Conservation (phyloP, 1,140 invertebrate genomes). For the Solen grandis region DNA sequence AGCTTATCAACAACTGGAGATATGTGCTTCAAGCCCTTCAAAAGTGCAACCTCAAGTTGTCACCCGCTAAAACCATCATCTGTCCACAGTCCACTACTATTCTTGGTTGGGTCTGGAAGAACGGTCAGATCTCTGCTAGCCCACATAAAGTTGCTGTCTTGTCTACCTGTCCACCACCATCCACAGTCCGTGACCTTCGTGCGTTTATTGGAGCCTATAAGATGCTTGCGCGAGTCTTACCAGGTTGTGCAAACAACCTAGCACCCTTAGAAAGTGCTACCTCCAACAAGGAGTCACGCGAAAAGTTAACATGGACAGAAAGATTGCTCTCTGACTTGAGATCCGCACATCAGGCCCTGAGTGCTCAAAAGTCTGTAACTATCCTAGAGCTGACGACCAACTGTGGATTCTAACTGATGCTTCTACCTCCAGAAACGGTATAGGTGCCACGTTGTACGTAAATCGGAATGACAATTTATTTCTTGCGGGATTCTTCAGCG, state of each 20-base stretch:
- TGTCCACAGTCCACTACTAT: conserved; percentile 33
- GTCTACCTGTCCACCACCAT: conserved; percentile 34
- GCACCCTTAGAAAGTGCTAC: conserved; percentile 14
- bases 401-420: conserved; percentile 62
- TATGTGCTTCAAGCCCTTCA: background rate
- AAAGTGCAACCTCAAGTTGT: background rate
- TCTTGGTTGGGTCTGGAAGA: conserved; percentile 57
- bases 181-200: conserved; percentile 40
- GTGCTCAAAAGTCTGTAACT: conserved; percentile 9
- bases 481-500: conserved; percentile 59
- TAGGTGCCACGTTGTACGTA: conserved; percentile 60
- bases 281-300: conserved; percentile 24
- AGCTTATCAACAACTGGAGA: background rate
- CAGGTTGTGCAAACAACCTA: background rate
- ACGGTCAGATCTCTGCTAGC: conserved; percentile 41
- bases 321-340: conserved; percentile 5
- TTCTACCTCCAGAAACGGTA: conserved; percentile 23
- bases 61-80: background rate
- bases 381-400: conserved; percentile 54
- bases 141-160: conserved; percentile 44
- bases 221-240: conserved; percentile 44
- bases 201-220: conserved; percentile 60
- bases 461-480: conserved; percentile 11
- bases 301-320: conserved; percentile 45
- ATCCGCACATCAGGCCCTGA: conserved; percentile 11